Evolutionary conservation across 1,140 invertebrate genomes (phyloP), one percentile per base, ranked within the genome.

Genomic region (Saxidomus purpurata): DNA sequence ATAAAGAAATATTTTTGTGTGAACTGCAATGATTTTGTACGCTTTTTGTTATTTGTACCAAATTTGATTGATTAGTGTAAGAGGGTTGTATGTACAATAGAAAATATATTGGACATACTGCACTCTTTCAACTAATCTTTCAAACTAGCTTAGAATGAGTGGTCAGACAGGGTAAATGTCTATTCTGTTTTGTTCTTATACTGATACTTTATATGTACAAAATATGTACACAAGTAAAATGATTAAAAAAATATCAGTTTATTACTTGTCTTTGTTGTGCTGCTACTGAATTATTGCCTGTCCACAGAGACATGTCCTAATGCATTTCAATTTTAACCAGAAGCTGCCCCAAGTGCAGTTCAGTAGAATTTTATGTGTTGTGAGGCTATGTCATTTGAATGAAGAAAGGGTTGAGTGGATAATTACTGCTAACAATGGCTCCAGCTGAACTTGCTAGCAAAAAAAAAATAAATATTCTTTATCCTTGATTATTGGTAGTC

Each of bases 171-270:
- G 71, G 71, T 76, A 76, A 76, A 76, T 76, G 71, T 47, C 25
- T 49, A 47, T 47, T 43, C 40, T 76, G 71, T 76, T 49, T 43
- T 76, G 59, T 43, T 76, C 13, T 28, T 40, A 1, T 76, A 38
- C 15, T 71, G n/a, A 76, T 49, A 76, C 71, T 76, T 47, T 76
- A 43, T 43, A 76, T 76, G 71, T 76, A 76, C 71, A 76, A 47
- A 76, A 76, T 76, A 76, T 76, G 71, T 43, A 76, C 71, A 76
- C 71, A 76, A 76, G 25, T 40, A 43, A 76, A 76, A 76, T 43
- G 36, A 47, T n/a, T 76, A 76, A 76, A 74, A n/a, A n/a, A 76
- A 76, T 76, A 76, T 49, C 71, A 47, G 71, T 76, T 76, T 63
- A 63, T 63, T 28, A 9, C 15, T 22, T 11, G 52, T n/a, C n/a